Conservation (phyloP, 1,140 invertebrate species). For the Procambarus virginalis region DNA sequence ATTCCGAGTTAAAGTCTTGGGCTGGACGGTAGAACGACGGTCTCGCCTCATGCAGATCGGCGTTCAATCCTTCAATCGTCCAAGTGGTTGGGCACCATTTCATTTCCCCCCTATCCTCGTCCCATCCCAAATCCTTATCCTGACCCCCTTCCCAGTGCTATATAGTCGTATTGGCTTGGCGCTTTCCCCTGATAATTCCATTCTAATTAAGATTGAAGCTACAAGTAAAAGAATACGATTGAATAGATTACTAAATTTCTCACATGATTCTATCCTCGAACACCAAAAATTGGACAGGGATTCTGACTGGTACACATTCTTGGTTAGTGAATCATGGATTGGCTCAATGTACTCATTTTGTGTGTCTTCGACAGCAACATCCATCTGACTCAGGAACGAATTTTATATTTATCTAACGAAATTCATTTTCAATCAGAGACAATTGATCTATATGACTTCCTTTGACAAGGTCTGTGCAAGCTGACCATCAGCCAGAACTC, state of each 20-base stretch:
- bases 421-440: constrained; percentile 29
- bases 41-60: too few relatives aligned
- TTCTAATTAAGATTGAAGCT: constrained; percentile 43
- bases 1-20: constrained; percentile 29
- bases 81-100: too few relatives aligned
- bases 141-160: too few relatives aligned
- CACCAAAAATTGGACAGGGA: constrained; percentile 25
- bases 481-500: constrained; percentile 28
- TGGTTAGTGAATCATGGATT: constrained; percentile 18
- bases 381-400: not conserved
- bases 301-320: constrained; percentile 50
- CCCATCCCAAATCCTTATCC: too few relatives aligned
- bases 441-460: constrained; percentile 19
- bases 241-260: constrained; percentile 12
- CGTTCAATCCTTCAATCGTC: too few relatives aligned
- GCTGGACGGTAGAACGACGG: too few relatives aligned
- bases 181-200: not conserved
- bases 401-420: not conserved
- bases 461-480: constrained; percentile 24
- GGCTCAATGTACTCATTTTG: constrained; percentile 51
- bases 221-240: constrained; percentile 44
- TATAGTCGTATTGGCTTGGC: too few relatives aligned
- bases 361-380: constrained; percentile 27
- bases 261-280: constrained; percentile 26
- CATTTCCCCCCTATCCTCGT: too few relatives aligned